Base-by-base conservation (phyloP, 2,888 invertebrate genomes). In the Cactoblastis cactorum region DNA sequence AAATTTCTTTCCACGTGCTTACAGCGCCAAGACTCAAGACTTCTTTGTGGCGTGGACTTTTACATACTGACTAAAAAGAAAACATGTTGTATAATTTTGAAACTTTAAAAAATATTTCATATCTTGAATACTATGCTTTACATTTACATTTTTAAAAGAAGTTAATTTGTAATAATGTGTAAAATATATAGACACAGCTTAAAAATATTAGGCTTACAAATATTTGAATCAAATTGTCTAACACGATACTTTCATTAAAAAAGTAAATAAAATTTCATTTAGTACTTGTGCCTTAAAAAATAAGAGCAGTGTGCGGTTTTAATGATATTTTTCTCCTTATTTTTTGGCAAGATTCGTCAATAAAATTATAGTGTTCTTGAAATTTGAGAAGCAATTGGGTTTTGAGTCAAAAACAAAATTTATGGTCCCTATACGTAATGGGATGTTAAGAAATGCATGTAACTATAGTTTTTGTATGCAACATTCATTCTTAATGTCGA, bases 401-500 rank as follows among this genome's bases (percentile, higher is more conserved):
- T 34, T 46, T 32, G 49, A 34, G 33, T 22, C 32, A 50, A 45
- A 52, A 47, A 19, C 14, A 12, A 37, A 32, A 41, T 46, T 54
- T 48, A 51, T 57, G 57, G 57, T 55, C 57, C 57, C 57, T 53
- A 34, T 38, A 57, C 53, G 54, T 19, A 46, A 48, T 34, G 55
- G 54, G 51, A 41, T 48, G 34, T 19, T 35, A 45, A n/a, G 17
- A 35, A n/a, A 32, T 19, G 32, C 12, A 41, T 46, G 52, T 45
- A 11, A 39, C 38, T 39, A 11, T 22, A 41, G 15, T 33, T 49
- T 41, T 12, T 12, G 11, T 12, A 35, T 11, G 33, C 15, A 22
- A 22, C 3, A 22, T 22, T 22, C n/a, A 22, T 22, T 6, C 3
- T 22, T 22, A 22, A 6, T n/a, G n/a, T n/a, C n/a, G n/a, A n/a